These are phyloP conservation scores for Pherbina coryleti DNA, from an alignment of 2,888 invertebrate genomes.

Conservation along the genomic window DNA sequence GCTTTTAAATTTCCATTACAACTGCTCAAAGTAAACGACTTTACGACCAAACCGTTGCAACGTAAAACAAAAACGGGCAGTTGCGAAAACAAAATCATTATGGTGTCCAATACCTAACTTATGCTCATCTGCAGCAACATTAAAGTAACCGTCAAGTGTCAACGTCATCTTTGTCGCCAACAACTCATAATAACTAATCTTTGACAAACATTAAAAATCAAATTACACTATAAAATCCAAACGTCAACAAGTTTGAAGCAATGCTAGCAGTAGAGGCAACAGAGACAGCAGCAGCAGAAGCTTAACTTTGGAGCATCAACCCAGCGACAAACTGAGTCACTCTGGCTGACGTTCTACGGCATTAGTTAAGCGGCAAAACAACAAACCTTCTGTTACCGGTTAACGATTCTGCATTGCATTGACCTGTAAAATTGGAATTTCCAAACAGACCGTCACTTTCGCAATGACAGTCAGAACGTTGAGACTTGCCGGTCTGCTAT, in stretches of 20 bases:
- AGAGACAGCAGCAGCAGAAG: neutral
- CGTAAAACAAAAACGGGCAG: slow-evolving; percentile 6
- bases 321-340: neutral
- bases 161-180: neutral
- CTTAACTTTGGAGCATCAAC: neutral
- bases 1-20: slow-evolving; percentile 16
- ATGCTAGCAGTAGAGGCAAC: neutral
- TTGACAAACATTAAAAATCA: neutral
- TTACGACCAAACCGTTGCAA: slow-evolving; percentile 17
- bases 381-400: slow-evolving; percentile 10
- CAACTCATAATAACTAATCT: neutral
- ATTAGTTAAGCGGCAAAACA: neutral
- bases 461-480: neutral
- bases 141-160: neutral
- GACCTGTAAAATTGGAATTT: slow-evolving; percentile 22
- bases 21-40: neutral
- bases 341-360: neutral
- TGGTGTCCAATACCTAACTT: neutral
- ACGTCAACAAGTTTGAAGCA: no score
- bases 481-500: neutral
- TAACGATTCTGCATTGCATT: neutral
- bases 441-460: slow-evolving; percentile 4
- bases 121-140: neutral
- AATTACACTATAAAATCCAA: neutral
- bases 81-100: neutral